These are phyloP conservation scores for Archips crataeganus DNA, from an alignment of 2,888 invertebrate genomes.

Conservation along the genomic window DNA sequence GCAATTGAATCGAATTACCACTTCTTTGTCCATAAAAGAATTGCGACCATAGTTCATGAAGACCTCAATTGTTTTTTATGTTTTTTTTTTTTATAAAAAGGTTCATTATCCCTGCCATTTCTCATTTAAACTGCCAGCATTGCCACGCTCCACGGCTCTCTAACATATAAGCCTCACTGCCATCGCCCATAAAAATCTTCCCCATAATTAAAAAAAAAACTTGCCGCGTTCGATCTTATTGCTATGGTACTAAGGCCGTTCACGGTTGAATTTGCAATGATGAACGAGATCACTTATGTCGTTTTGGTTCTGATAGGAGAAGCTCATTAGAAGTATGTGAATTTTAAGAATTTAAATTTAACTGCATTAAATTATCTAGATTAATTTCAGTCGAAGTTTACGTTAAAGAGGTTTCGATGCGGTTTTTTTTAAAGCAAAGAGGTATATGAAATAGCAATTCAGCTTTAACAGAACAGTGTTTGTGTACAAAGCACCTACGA, in stretches of 20 bases:
- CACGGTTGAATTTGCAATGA: neutral
- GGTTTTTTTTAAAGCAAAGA: neutral
- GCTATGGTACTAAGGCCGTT: neutral
- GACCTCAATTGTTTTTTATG: neutral
- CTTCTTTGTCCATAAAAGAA: neutral
- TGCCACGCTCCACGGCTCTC: constrained; percentile 65
- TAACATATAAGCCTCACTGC: constrained; percentile 68
- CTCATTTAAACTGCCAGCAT: constrained; percentile 51
- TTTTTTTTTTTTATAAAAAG: constrained; percentile 11
- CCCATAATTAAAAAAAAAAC: constrained; percentile 61
- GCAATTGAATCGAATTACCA: neutral
- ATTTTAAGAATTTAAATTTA: constrained; percentile 34
- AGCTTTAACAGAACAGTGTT: too few species aligned
- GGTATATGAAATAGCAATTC: neutral
- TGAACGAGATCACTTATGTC: neutral
- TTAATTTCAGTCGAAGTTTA: constrained; percentile 14
- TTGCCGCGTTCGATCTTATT: constrained; percentile 32
- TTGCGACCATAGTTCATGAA: neutral
- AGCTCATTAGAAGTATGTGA: constrained; percentile 24
- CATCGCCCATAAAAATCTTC: constrained; percentile 67
- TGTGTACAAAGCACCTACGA: too few species aligned
- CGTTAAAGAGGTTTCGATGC: neutral
- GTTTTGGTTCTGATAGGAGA: neutral
- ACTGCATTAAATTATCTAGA: constrained; percentile 15
- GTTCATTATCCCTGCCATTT: constrained; percentile 54